These are phyloP conservation scores for Datnioides undecimradiatus DNA, from an alignment of 2,113 vertebrate species.

Conservation along the genomic window DNA sequence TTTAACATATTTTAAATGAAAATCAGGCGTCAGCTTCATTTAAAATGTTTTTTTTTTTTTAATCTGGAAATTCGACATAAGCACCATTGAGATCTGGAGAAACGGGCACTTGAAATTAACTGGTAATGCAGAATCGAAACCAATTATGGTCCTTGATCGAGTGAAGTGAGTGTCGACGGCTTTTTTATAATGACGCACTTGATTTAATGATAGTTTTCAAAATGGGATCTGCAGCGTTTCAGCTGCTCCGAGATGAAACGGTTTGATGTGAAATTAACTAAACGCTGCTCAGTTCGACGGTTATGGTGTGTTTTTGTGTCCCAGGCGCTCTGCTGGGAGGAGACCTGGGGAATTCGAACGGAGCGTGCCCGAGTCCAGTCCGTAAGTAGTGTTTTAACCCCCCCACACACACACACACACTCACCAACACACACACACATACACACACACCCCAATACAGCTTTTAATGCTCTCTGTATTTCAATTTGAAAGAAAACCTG, in stretches of 20 bases:
- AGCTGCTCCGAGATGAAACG: slow-evolving; percentile 19
- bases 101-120: slow-evolving; percentile 46
- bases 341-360: slow-evolving; percentile 92
- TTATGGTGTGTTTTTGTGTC: neutral
- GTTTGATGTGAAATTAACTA: neutral
- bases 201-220: slow-evolving; percentile 45
- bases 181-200: slow-evolving; percentile 49
- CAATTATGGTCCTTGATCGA: slow-evolving; percentile 39
- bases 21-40: neutral
- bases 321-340: slow-evolving; percentile 94
- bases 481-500: slow-evolving; percentile 1
- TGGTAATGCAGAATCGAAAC: slow-evolving; percentile 35
- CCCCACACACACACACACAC: neutral
- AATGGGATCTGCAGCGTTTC: slow-evolving; percentile 2
- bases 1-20: too few species aligned
- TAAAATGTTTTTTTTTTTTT: neutral
- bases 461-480: neutral
- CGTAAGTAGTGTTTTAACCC: slow-evolving; percentile 87
- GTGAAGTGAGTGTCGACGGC: slow-evolving; percentile 38
- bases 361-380: slow-evolving; percentile 95
- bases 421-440: neutral
- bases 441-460: neutral
- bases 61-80: slow-evolving; percentile 12
- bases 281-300: neutral
- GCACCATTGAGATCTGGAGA: slow-evolving; percentile 26